Conservation (phyloP, 2,113 vertebrate species). For the Motacilla tschutschensis region DNA sequence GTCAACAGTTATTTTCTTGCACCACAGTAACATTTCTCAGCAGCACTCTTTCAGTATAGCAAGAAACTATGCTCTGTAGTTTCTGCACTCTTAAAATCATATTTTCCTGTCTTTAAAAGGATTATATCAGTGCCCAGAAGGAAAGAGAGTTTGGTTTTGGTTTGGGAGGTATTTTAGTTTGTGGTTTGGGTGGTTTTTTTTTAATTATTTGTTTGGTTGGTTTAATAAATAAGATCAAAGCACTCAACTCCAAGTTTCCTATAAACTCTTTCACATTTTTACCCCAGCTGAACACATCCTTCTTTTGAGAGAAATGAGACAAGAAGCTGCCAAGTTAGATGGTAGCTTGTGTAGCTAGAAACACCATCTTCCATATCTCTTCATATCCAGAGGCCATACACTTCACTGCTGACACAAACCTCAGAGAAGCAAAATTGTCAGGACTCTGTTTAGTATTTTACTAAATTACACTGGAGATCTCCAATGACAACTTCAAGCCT, state of each 20-base stretch:
- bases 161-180: background rate
- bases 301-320: background rate
- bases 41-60: background rate
- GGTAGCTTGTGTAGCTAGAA: background rate
- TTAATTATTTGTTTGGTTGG: background rate
- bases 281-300: background rate
- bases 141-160: background rate
- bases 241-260: background rate
- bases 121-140: background rate
- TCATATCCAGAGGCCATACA: background rate
- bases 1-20: background rate
- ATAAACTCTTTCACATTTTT: background rate
- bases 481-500: background rate
- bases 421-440: background rate
- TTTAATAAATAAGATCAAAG: background rate
- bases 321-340: background rate
- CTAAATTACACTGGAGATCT: background rate
- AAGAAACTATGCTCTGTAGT: background rate
- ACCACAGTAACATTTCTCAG: background rate
- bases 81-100: background rate
- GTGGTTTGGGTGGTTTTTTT: accelerated
- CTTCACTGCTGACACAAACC: background rate
- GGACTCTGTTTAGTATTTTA: background rate
- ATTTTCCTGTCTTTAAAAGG: background rate
- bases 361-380: background rate